Evolutionary conservation across 2,113 vertebrate genomes (phyloP).

Genomic region (Calyptommatus sinebrachiatus): DNA sequence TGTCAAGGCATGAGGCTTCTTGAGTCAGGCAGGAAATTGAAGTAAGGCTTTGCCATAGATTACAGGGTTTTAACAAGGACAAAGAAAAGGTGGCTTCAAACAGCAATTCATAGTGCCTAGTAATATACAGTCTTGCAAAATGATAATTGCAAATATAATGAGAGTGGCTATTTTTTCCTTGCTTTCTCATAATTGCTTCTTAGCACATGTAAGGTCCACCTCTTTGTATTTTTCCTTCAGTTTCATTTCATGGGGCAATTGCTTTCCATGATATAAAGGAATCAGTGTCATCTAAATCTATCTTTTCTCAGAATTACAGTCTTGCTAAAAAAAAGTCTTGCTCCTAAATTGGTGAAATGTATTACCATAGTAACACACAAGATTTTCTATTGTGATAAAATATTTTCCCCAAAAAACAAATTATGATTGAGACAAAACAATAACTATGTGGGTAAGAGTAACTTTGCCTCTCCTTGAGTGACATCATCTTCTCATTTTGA

Average conservation of each 20-base stretch:
- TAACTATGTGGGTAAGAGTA: background rate
- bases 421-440: background rate
- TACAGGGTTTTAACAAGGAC: background rate
- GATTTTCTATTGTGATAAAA: conserved; percentile 28
- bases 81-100: conserved; percentile 14
- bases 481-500: too few relatives aligned
- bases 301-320: conserved; percentile 13
- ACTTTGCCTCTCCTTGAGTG: too few relatives aligned
- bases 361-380: conserved; percentile 41
- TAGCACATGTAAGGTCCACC: background rate
- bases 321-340: background rate
- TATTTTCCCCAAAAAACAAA: conserved; percentile 15
- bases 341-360: background rate
- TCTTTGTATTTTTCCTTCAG: background rate
- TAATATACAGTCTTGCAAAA: background rate
- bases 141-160: background rate
- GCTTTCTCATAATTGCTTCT: conserved; percentile 1
- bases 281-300: conserved; percentile 20
- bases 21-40: conserved; percentile 6
- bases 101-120: background rate
- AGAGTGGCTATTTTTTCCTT: background rate
- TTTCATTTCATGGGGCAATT: conserved; percentile 11
- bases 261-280: conserved; percentile 15
- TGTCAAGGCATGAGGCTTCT: background rate
- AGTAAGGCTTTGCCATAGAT: background rate